Base-by-base conservation (phyloP, 2,113 vertebrate species). In the Pterocles orientalis region DNA sequence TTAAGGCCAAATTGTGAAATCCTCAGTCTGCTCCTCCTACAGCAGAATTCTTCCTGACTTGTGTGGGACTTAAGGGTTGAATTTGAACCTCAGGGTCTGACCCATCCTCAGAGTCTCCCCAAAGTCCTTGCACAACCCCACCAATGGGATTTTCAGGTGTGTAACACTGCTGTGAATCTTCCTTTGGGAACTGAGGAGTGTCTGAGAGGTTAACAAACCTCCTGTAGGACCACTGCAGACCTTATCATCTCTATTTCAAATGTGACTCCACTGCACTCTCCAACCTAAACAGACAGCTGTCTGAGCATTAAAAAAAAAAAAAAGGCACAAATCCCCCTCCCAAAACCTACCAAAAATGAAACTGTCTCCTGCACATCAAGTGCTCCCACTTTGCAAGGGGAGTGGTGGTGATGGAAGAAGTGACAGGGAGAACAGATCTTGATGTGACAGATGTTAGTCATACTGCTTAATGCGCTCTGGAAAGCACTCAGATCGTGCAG, bases 401-500 rank as follows among this genome's bases (percentile, higher is more conserved):
- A 87, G 72, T 76, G 81, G 64, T 85, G 24, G 64, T 82, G 61
- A 81, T 86, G 73, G 54, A 54, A 90, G 69, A 93, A 94, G 53
- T 61, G 82, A 91, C 83, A 91, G 41, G 36, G 69, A 94, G 94
- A 96, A 91, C 48, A 92, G 61, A 88, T 92, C 65, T 92, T 79
- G 81, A 94, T 87, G 80, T 93, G 95, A 94, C 94, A 91, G 61
- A 88, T 93, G 73, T 94, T 97, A 95, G 91, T 95, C 95, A 94
- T 61, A 54, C 57, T 76, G 64, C 50, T 91, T 91, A 94, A 94
- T 66, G 88, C 4, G 23, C 57, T 65, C 84, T 72, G 91, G 72
- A 95, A 95, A 90, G 69, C 65, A n/a, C 50, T 96, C 90, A 34
- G 61, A 92, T 81, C 0, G 3, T 79, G 73, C 36, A 53, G 86